phyloP scores from a whole-genome alignment of 2,888 invertebrate species.

The Synergus umbraculus region DNA sequence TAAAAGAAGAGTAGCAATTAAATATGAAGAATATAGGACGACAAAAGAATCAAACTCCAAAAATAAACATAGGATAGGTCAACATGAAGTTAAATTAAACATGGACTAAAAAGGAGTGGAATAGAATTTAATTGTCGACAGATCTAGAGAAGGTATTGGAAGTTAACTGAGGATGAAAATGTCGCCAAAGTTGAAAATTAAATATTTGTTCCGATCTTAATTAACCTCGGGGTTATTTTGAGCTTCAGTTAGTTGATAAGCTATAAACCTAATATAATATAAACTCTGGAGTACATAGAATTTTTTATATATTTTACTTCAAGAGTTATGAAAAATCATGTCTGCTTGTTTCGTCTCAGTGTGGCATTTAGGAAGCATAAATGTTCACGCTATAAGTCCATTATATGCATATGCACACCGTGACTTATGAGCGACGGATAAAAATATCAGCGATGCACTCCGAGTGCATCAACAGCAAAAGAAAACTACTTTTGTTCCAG shows the following conservation, averaged over 20 bases:
- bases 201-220: not conserved
- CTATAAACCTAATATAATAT: not conserved
- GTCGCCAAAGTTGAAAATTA: not conserved
- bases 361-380: conserved; percentile 33
- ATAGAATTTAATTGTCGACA: not conserved
- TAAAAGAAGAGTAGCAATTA: too few species aligned
- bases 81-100: not conserved
- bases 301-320: conserved; percentile 11
- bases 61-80: not conserved
- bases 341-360: conserved; percentile 24
- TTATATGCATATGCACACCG: not conserved
- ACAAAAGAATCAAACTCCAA: too few species aligned
- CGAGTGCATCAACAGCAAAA: conserved; percentile 3
- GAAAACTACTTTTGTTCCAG: not conserved
- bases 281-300: not conserved
- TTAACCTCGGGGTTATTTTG: not conserved
- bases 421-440: conserved; percentile 27
- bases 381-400: not conserved
- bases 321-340: conserved; percentile 8
- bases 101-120: not conserved
- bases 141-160: not conserved
- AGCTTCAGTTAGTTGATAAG: not conserved
- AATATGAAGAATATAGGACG: too few species aligned
- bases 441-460: conserved; percentile 20
- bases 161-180: not conserved